Evolutionary conservation across 2,888 invertebrate genomes (phyloP), one percentile per base, ranked within the genome.

Genomic region (Plagodis pulveraria): DNA sequence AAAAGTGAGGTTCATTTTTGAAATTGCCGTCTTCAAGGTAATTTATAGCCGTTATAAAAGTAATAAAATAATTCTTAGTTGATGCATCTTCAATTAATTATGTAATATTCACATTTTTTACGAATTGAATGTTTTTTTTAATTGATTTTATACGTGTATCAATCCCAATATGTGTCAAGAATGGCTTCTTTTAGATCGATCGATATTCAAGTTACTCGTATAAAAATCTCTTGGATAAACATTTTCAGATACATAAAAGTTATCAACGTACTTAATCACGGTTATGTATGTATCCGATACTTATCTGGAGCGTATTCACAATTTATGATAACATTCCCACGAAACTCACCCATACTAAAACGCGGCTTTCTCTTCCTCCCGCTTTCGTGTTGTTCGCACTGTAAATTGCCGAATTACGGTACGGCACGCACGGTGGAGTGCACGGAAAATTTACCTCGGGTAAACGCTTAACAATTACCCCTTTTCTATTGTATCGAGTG

Each of bases 291-390:
- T 63, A 64, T 65, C 58, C 65, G 65, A 67, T 73, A 62, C 66
- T 71, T 76, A 76, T 76, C 77, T 72, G 63, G 69, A 64, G 73
- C 73, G 72, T 74, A 72, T 76, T 66, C 63, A 51, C 67, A 77
- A 83, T 80, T 81, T 83, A 83, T 81, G 71, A 69, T 66, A 76
- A 74, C 77, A 77, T 72, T 78, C 73, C 52, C 63, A 53, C 67
- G 65, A 64, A 66, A 63, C 69, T 71, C 73, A 71, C 72, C 72
- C 75, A 73, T 78, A 74, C 65, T 66, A 66, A 69, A 65, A 51
- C 64, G 70, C 48, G 68, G 67, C 69, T 67, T 70, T 69, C 55
- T 46, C 46, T 40, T 50, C 12, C 52, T 40, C 12, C 42, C 53
- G 55, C 52, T 56, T 63, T 65, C 62, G 50, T 51, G 59, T 44